Base-by-base conservation (phyloP, 2,797 vertebrate species). In the Acanthurus leucopareius region DNA sequence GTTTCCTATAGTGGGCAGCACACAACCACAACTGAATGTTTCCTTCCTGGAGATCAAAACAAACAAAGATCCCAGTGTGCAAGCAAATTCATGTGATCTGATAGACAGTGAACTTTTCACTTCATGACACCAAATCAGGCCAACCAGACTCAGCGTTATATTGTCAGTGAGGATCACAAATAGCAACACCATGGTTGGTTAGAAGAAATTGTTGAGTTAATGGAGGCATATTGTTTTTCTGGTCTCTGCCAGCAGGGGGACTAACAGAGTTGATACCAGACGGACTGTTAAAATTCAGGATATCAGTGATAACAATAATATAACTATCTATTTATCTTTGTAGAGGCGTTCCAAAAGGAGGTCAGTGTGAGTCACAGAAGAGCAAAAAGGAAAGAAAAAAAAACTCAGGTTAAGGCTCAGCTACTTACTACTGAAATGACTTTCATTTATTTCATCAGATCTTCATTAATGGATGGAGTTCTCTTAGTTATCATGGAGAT, bases 1-100 rank as follows among this genome's bases (percentile, higher is more conserved):
- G 63, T 63, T 80, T 80, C 66, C 69, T 73, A 67, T 58, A 38
- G 67, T 32, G 19, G 48, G n/a, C 19, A 68, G 53, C 49, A 69
- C 13, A 53, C 16, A 15, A 64, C 59, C 56, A 48, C 13, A 44
- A 17, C 59, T 40, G 38, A 15, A n/a, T 44, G 56, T 42, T 71
- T 64, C 20, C 28, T 19, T 51, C 11, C 56, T 28, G 7, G 14
- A 66, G 15, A 20, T 20, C 44, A 68, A n/a, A 7, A 25, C 2
- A 58, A 51, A 47, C 19, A 19, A 16, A 6, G 53, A 48, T 45
- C 14, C 16, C 5, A 17, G 5, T 35, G 13, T 53, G 38, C 22
- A 19, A 10, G n/a, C 13, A 17, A 17, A 5, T 40, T 35, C 58
- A 64, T 22, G 51, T 32, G 28, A 32, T 47, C 2, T 69, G 22